Evolutionary conservation across 1,140 invertebrate species (phyloP).

Genomic region (Euborellia annulipes): DNA sequence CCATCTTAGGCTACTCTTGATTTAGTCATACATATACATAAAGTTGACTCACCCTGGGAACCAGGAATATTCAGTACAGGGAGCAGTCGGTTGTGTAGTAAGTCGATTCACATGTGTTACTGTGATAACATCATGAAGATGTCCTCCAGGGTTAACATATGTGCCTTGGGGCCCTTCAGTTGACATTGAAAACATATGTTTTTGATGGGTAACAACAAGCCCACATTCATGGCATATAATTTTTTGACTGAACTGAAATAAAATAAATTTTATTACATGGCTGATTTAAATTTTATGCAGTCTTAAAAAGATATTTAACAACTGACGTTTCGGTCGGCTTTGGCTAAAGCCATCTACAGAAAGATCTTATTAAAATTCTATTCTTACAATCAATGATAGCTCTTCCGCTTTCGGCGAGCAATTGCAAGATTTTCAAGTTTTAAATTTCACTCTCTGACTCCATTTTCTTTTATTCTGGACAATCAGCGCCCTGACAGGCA

Average conservation of each 20-base stretch:
- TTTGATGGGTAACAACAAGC: conserved; percentile 41
- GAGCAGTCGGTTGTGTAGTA: conserved; percentile 29
- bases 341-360: too few relatives aligned
- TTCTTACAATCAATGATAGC: too few relatives aligned
- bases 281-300: not conserved
- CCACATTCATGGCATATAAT: conserved; percentile 41
- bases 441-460: too few relatives aligned
- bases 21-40: too few relatives aligned
- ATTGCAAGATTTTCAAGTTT: too few relatives aligned
- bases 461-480: too few relatives aligned
- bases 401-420: too few relatives aligned
- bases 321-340: too few relatives aligned
- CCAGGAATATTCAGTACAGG: conserved; percentile 62
- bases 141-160: conserved; percentile 64
- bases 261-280: not conserved
- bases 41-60: conserved; percentile 64
- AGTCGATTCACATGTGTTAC: conserved; percentile 45
- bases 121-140: conserved; percentile 69
- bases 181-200: conserved; percentile 66
- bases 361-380: too few relatives aligned
- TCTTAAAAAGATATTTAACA: too few relatives aligned
- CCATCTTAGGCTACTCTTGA: too few relatives aligned
- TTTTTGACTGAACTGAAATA: not conserved
- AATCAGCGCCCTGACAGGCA: too few relatives aligned
- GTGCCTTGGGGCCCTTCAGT: conserved; percentile 62